Evolutionary conservation across 1,140 invertebrate genomes (phyloP), one percentile per base, ranked within the genome.

Genomic region (Sminthurinus signatus): DNA sequence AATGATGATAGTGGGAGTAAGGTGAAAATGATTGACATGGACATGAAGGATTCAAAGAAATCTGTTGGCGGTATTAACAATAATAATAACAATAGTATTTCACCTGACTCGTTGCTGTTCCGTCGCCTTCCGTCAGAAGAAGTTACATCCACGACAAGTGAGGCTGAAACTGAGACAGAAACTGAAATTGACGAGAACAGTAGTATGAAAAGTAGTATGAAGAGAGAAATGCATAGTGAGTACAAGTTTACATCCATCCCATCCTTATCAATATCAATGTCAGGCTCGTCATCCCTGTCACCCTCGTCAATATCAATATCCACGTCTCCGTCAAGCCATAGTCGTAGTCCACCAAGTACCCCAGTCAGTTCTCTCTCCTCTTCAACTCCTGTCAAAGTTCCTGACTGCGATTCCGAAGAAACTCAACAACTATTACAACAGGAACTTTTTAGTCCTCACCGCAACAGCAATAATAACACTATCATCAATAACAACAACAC

Each of bases 381-480:
- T 44, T 57, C 61, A 52, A 67, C 65, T 67, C 46, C 51, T 67
- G 65, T 67, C 65, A 67, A 62, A 52, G 10, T 17, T 59, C 48
- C 51, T 29, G 21, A 25, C 57, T 46, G 4, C 44, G 25, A 54
- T 23, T 31, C 15, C 10, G 44, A 46, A 46, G 44, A 46, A 19
- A 46, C 15, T 4, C 15, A 46, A 17, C 44, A 46, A 46, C n/a
- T 46, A 25, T 50, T 60, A 59, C 36, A 28, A 46, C 28, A 42
- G 17, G 21, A 57, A 36, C 31, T 10, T 2, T 57, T 19, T 12
- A 19, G 23, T n/a, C n/a, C n/a, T 57, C 27, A 39, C 15, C 36
- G 39, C 17, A 58, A 15, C 17, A 39, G 19, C 43, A 32, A 27
- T 15, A 36, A 36, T 36, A 15, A n/a, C n/a, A n/a, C n/a, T n/a